A percentile compares a stretch with the other conserved stretches of the same genome.
Conservation (phyloP, 2,113 vertebrate species). For the Brachyhypopomus gauderio region DNA sequence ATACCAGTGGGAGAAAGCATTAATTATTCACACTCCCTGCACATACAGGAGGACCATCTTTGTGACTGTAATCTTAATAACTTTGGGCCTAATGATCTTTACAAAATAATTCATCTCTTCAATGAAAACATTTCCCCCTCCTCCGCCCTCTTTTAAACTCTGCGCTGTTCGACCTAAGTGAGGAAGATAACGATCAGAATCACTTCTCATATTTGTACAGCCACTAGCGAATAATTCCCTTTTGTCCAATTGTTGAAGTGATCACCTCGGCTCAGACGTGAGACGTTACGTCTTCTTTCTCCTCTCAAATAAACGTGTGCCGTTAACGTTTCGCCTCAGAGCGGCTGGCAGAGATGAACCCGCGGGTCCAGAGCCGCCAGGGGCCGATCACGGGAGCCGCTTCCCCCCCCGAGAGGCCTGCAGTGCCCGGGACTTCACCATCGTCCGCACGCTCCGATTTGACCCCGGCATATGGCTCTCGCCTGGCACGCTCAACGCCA, state of each 20-base stretch:
- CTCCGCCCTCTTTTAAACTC: constrained; percentile 22
- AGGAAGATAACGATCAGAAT: neutral
- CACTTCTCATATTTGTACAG: no score
- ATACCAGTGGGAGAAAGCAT: constrained; percentile 68
- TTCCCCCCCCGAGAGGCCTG: no score
- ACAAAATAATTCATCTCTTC: constrained; percentile 43
- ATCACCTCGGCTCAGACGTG: neutral
- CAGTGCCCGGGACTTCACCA: constrained; percentile 11
- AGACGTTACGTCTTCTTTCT: constrained; percentile 4
- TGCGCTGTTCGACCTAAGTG: constrained; percentile 16
- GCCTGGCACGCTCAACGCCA: constrained; percentile 46
- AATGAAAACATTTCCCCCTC: constrained; percentile 3
- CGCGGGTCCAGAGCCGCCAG: constrained; percentile 32
- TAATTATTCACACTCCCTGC: constrained; percentile 69
- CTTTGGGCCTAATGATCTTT: constrained; percentile 62
- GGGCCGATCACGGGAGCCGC: neutral
- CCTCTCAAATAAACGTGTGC: constrained; percentile 9
- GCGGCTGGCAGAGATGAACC: constrained; percentile 40
- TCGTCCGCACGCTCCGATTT: constrained; percentile 23
- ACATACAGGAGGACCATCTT: constrained; percentile 69
- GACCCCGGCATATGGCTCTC: constrained; percentile 53
- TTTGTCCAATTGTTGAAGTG: constrained; percentile 2
- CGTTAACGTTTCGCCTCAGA: constrained; percentile 24
- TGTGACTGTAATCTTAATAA: constrained; percentile 72
- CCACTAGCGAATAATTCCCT: neutral